Conservation (phyloP, 2,113 vertebrate genomes). For the Vanacampus margaritifer region DNA sequence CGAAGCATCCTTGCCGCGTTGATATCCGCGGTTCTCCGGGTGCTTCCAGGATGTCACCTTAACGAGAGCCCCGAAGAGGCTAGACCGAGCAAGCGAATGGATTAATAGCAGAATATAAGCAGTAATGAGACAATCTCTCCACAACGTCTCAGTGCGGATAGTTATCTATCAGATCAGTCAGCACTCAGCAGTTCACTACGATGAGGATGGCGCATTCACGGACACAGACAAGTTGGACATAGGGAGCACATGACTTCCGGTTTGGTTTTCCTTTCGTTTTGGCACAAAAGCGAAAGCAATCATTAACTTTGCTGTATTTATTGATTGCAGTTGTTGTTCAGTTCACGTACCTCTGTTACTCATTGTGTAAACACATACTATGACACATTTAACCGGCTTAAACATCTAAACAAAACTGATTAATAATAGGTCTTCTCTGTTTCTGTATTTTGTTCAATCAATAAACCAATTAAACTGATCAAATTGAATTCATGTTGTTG, state of each 20-base stretch:
- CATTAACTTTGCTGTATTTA: neutral
- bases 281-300: constrained; percentile 8
- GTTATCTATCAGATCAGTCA: neutral
- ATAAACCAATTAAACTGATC: neutral
- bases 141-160: neutral
- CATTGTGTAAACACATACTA: neutral
- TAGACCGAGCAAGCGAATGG: constrained; percentile 2
- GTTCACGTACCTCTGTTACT: neutral
- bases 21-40: constrained; percentile 68
- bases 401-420: no score
- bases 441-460: no score
- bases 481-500: neutral
- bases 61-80: constrained; percentile 34
- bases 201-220: neutral
- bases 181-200: constrained; percentile 2
- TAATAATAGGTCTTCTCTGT: no score
- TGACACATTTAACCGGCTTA: no score
- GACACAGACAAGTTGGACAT: neutral
- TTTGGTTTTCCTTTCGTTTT: neutral
- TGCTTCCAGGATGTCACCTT: constrained; percentile 66
- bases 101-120: neutral
- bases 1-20: constrained; percentile 71
- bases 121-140: neutral
- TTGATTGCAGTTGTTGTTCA: neutral
- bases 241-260: neutral